phyloP scores from a whole-genome alignment of 2,888 invertebrate species.

The Disparrhopalites patrizii region DNA sequence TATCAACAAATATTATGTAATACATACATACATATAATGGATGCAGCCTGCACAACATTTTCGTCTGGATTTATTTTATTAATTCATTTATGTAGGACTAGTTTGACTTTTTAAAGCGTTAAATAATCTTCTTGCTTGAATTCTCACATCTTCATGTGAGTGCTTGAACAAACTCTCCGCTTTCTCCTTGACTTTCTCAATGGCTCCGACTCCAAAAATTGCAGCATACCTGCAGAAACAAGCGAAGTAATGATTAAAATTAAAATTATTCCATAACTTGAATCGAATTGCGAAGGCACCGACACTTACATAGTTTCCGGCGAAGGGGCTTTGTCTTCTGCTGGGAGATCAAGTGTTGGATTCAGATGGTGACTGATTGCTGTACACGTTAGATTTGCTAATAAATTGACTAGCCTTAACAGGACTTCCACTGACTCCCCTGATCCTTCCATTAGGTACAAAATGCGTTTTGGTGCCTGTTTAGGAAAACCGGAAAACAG shows the following conservation, averaged over 20 bases:
- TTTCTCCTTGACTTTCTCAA: conserved; percentile 52
- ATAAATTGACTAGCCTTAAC: conserved; percentile 55
- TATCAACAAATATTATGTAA: neutral
- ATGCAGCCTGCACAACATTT: neutral
- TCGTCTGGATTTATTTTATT: neutral
- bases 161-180: conserved; percentile 51
- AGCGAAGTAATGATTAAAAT: neutral
- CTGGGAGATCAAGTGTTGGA: conserved; percentile 54
- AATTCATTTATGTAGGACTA: conserved; percentile 22
- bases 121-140: conserved; percentile 50
- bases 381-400: conserved; percentile 55
- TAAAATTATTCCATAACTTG: neutral
- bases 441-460: conserved; percentile 54
- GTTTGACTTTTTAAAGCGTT: conserved; percentile 27
- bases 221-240: conserved; percentile 53
- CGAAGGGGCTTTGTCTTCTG: conserved; percentile 56
- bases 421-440: conserved; percentile 52
- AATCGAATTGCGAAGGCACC: neutral
- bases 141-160: conserved; percentile 51
- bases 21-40: neutral
- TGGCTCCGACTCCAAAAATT: conserved; percentile 53
- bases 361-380: conserved; percentile 53
- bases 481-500: conserved; percentile 32
- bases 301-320: conserved; percentile 56
- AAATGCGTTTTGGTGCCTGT: conserved; percentile 56